Conservation (phyloP, 2,888 invertebrate species). For the Machimus rusticus region DNA sequence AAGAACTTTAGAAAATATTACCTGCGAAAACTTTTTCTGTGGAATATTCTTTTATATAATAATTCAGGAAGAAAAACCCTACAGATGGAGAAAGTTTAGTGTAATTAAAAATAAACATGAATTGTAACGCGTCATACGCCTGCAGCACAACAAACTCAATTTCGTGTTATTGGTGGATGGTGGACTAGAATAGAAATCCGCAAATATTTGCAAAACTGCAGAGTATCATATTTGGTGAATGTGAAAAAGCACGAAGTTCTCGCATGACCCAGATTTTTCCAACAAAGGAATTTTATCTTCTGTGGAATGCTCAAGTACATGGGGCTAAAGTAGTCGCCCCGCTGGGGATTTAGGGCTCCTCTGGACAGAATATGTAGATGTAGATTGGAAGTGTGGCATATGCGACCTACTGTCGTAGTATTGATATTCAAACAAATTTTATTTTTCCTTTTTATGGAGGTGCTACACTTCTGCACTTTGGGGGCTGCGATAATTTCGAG, state of each 20-base stretch:
- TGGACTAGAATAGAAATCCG: background rate
- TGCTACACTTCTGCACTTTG: background rate
- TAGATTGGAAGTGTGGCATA: background rate
- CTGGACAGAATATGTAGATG: background rate
- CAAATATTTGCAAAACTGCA: constrained; percentile 18
- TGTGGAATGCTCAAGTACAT: constrained; percentile 11
- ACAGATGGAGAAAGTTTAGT: background rate
- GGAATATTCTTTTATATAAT: background rate
- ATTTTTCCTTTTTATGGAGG: constrained; percentile 27
- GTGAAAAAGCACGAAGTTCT: background rate
- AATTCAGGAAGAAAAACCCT: background rate
- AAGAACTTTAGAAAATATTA: background rate
- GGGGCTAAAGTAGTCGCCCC: background rate
- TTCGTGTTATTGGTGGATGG: background rate
- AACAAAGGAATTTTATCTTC: constrained; percentile 28
- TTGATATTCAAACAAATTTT: constrained; percentile 29
- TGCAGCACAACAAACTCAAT: background rate
- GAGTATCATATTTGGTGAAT: background rate
- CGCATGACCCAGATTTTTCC: background rate
- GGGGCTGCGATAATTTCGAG: constrained; percentile 27
- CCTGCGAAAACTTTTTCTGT: background rate
- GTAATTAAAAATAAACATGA: background rate
- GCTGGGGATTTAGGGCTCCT: background rate
- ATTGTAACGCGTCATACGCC: background rate
- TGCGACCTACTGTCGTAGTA: background rate